Conservation (phyloP, 2,888 invertebrate genomes). For the Euspilapteryx auroguttella region DNA sequence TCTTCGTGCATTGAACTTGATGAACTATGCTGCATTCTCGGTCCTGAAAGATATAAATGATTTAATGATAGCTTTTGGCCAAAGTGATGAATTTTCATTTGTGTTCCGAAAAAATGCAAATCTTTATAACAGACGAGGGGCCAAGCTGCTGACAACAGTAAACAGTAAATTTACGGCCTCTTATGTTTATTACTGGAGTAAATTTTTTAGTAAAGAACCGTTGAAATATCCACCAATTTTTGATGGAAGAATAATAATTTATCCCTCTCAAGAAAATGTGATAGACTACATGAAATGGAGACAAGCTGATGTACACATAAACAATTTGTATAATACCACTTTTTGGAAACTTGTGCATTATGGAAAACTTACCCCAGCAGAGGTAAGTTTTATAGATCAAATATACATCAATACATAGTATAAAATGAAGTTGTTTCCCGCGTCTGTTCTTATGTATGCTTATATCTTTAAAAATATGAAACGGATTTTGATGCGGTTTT, state of each 20-base stretch:
- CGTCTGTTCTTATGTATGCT: no score
- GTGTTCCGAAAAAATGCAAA: conserved; percentile 76
- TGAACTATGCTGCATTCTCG: conserved; percentile 82
- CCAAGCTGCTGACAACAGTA: conserved; percentile 84
- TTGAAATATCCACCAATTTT: conserved; percentile 90
- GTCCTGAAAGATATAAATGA: conserved; percentile 88
- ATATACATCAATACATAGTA: no score
- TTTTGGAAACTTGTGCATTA: conserved; percentile 90
- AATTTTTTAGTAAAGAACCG: conserved; percentile 70
- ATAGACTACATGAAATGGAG: conserved; percentile 91
- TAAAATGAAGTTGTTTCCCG: no score
- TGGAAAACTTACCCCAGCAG: conserved; percentile 70
- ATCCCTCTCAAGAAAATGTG: conserved; percentile 85
- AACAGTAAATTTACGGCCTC: conserved; percentile 87
- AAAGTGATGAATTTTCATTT: conserved; percentile 98
- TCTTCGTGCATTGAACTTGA: conserved; percentile 74
- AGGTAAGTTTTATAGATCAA: conserved; percentile 45
- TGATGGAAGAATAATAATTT: conserved; percentile 86
- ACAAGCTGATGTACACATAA: conserved; percentile 94
- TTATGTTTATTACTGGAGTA: conserved; percentile 84
- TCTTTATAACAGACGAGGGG: conserved; percentile 78
- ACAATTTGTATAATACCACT: conserved; percentile 95
- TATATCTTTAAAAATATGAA: no score
- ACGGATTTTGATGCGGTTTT: no score
- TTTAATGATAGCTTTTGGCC: conserved; percentile 84